Evolutionary conservation across 1,140 invertebrate species (phyloP), one percentile per base, ranked within the genome.

Genomic region (Meloidogyne exigua): DNA sequence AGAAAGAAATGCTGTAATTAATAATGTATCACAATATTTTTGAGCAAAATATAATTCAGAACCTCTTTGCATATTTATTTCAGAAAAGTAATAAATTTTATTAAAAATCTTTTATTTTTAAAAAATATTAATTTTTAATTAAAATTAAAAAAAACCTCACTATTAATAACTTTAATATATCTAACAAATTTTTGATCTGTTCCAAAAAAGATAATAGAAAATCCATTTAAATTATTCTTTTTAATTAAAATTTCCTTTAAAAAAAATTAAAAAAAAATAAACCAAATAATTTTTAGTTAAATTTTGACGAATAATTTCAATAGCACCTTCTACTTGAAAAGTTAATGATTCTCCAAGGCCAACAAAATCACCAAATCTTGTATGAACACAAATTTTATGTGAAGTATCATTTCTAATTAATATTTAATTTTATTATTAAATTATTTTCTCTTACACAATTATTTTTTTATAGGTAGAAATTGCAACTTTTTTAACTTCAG

Each of bases 331-430:
- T 12, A 76, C 25, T n/a, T 36, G 36, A 28, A 21, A 26, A 23
- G 4, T 57, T 23, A 39, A 39, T 25, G 64, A 68, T 25, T 71
- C 28, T 3, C 32, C 23, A 23, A 26, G 2, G 26, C 21, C 28
- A 32, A 71, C 70, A 64, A 79, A 79, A 68, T 79, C 77, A 9
- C 77, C 77, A 36, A 79, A n/a, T 65, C 77, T 23, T 39, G 77
- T 79, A 28, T 79, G 77, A 26, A 79, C 77, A 49, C 77, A 79
- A 21, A 79, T n/a, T 79, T 79, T 79, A 44, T 78, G 77, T 25
- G 67, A 79, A 15, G 15, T 21, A 26, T 70, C 39, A 26, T 75
- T 49, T 5, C 75, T 76, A 36, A 25, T 32, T 3, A 32, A 49
- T 36, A 21, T 67, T 28, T 39, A 10, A 67, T 67, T 28, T 21